Percentiles rank a stretch among this genome's conserved stretches.
Evolutionary conservation across 2,888 invertebrate species (phyloP).

Genomic region (Microctonus brassicae): DNA sequence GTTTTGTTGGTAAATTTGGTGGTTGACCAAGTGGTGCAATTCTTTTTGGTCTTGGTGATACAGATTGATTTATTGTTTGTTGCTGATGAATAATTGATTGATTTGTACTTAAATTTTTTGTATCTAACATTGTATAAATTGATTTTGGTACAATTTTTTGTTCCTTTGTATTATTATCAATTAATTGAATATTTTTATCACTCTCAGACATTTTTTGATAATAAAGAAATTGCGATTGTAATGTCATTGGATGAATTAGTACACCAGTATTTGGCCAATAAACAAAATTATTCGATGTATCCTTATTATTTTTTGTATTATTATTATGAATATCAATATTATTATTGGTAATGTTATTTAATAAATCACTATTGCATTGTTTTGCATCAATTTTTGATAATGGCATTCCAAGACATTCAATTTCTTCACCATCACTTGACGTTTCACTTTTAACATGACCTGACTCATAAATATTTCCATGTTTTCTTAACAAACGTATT

Average conservation of each 20-base stretch:
- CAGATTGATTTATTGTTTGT: constrained; percentile 44
- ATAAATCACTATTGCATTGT: constrained; percentile 36
- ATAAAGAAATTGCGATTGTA: constrained; percentile 80
- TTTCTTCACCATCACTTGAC: constrained; percentile 70
- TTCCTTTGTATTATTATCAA: constrained; percentile 51
- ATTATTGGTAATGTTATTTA: constrained; percentile 30
- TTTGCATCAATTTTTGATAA: constrained; percentile 39
- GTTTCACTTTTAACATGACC: constrained; percentile 74
- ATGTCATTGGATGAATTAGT: constrained; percentile 81
- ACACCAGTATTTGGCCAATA: constrained; percentile 81
- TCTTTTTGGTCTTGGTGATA: constrained; percentile 70
- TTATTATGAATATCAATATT: constrained; percentile 29
- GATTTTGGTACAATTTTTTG: constrained; percentile 68
- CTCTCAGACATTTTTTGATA: constrained; percentile 80
- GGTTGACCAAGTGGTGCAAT: constrained; percentile 64
- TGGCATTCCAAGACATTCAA: constrained; percentile 68
- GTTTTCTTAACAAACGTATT: constrained; percentile 75
- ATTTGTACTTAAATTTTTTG: constrained; percentile 50
- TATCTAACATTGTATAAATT: constrained; percentile 65
- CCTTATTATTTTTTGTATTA: constrained; percentile 66
- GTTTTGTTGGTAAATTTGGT: constrained; percentile 73
- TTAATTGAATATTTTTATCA: constrained; percentile 60
- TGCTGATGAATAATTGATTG: constrained; percentile 52
- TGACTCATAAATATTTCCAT: constrained; percentile 76
- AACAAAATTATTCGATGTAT: constrained; percentile 69